Conservation (phyloP, 1,140 invertebrate genomes). For the Platorchestia sp. region DNA sequence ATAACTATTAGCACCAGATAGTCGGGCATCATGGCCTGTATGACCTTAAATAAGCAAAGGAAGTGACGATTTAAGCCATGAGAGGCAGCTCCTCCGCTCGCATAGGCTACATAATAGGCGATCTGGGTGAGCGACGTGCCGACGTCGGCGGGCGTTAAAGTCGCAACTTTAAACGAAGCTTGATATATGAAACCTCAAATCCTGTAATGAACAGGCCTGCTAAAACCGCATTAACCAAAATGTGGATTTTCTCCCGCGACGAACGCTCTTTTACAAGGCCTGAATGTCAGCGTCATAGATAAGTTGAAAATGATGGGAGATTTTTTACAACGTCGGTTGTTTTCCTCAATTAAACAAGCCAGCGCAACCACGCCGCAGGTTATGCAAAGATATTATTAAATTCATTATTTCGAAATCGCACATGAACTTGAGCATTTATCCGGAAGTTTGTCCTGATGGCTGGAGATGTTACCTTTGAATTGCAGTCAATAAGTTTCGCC, state of each 20-base stretch:
- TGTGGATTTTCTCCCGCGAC: neutral
- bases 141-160: neutral
- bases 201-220: neutral
- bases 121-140: neutral
- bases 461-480: neutral
- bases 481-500: neutral
- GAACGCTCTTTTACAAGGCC: neutral
- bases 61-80: slow-evolving; percentile 33
- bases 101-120: neutral
- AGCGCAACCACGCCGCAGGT: neutral
- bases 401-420: neutral
- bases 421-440: neutral
- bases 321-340: neutral
- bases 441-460: neutral
- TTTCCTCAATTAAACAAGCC: neutral
- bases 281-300: neutral
- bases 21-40: neutral
- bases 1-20: slow-evolving; percentile 46
- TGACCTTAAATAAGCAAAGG: slow-evolving; percentile 52
- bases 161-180: neutral
- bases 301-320: neutral
- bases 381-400: neutral
- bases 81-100: neutral
- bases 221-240: neutral
- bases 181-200: neutral